Base-by-base conservation (phyloP, 2,888 invertebrate species). In the Drosophila ezoana region DNA sequence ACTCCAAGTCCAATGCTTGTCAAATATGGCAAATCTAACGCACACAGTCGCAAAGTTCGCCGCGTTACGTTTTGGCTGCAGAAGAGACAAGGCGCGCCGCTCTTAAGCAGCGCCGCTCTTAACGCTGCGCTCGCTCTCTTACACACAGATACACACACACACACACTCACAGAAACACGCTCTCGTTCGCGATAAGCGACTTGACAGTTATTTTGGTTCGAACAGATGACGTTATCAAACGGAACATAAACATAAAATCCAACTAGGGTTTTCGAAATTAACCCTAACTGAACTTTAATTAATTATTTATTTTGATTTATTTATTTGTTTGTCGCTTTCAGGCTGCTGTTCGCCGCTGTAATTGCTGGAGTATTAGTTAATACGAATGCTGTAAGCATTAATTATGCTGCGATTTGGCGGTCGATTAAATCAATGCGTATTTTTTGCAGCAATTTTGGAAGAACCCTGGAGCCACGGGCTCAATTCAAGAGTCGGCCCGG, bases 371-470 rank as follows among this genome's bases (percentile, higher is more conserved):
- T 88, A 59, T 80, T 90, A 56, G 74, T 89, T 49, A 89, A 80
- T 72, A 76, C 87, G 52, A 80, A 91, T 71, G 92, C 91, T 83
- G 92, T 92, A 91, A 91, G 86, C 48, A 63, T 38, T 13, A 52
- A 20, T 10, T 35, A 23, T 10, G 13, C 1, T 4, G 16, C 3
- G 8, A 11, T 28, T 45, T 44, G 32, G 20, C 38, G 40, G 9
- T 35, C 38, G 11, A 18, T 41, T 48, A n/a, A 41, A 62, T 14
- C 14, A 28, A 44, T 51, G 32, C 44, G 23, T 43, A 51, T 40
- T 51, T 11, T 40, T 74, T 71, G 16, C 61, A 93, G 92, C 92
- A 93, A 93, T 92, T 92, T 87, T 93, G 93, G 92, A 91, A 89
- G 72, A 81, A 89, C 48, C 69, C 90, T 40, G 89, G 89, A 57